These are phyloP conservation scores for Holocentrus rufus DNA, from an alignment of 2,797 vertebrate genomes.

Conservation along the genomic window DNA sequence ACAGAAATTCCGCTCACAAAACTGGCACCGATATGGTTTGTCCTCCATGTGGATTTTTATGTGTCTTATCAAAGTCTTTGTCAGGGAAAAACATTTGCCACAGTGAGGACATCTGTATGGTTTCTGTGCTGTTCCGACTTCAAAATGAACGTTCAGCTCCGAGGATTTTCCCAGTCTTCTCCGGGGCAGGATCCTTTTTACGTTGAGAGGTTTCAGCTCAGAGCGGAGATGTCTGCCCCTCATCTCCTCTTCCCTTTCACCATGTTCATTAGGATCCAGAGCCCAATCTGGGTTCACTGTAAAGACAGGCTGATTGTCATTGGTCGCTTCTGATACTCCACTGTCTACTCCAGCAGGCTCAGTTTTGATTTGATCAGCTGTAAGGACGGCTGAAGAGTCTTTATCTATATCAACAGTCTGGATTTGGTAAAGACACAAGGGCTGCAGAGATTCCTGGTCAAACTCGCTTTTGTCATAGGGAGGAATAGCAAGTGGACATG, in stretches of 20 bases:
- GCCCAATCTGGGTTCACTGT: too few relatives aligned
- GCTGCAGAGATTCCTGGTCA: constrained; percentile 51
- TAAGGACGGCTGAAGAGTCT: background rate
- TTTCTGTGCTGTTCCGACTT: constrained; percentile 42
- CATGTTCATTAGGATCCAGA: background rate
- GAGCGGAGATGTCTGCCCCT: too few relatives aligned
- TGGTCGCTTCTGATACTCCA: background rate
- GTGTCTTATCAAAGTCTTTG: constrained; percentile 54
- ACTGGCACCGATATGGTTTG: constrained; percentile 45
- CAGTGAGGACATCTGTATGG: constrained; percentile 58
- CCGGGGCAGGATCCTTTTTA: background rate
- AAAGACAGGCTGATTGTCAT: background rate
- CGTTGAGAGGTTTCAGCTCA: too few relatives aligned
- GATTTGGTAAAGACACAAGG: constrained; percentile 51
- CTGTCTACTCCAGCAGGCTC: constrained; percentile 19
- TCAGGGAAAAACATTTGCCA: constrained; percentile 53
- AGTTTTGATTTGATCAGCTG: constrained; percentile 15
- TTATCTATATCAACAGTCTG: constrained; percentile 37
- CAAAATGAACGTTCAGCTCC: constrained; percentile 3
- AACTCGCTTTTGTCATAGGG: constrained; percentile 37
- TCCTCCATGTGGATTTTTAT: constrained; percentile 48
- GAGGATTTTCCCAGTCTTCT: constrained; percentile 7
- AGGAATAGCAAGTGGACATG: constrained; percentile 12
- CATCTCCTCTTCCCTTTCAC: background rate
- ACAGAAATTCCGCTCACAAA: constrained; percentile 55